Percentiles rank a stretch among this genome's conserved stretches.
Evolutionary conservation across 2,113 vertebrate species (phyloP).

Genomic region (Hydropotes inermis): DNA sequence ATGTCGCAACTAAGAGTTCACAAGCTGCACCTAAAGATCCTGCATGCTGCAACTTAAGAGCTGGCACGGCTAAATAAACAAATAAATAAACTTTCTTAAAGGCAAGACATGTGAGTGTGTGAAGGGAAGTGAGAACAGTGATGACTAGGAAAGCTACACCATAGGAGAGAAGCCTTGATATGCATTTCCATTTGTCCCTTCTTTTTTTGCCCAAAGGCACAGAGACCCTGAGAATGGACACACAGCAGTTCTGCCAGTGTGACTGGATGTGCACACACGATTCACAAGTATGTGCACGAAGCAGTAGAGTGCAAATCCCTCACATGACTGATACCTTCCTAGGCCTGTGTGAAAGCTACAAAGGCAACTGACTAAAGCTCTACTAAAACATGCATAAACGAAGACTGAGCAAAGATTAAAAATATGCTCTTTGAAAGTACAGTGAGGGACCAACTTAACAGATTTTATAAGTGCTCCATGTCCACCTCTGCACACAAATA

Average conservation of each 20-base stretch:
- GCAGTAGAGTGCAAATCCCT: neutral
- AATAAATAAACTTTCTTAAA: neutral
- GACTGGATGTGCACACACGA: neutral
- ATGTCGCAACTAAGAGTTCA: neutral
- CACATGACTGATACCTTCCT: neutral
- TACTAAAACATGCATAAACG: neutral
- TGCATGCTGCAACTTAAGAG: neutral
- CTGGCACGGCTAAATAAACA: neutral
- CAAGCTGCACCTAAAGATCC: neutral
- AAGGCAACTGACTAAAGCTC: neutral
- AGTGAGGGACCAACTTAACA: neutral
- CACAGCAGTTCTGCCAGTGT: neutral
- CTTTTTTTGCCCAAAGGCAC: neutral
- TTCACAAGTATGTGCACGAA: neutral
- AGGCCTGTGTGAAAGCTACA: neutral
- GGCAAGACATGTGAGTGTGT: neutral
- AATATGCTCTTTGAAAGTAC: neutral
- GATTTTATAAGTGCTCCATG: neutral
- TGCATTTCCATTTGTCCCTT: neutral
- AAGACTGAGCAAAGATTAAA: neutral
- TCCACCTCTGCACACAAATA: neutral
- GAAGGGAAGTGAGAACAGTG: neutral
- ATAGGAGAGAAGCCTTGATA: neutral
- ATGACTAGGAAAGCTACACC: neutral
- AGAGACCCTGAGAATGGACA: neutral